phyloP scores from a whole-genome alignment of 2,797 vertebrate species.

The Acipenser oxyrinchus region DNA sequence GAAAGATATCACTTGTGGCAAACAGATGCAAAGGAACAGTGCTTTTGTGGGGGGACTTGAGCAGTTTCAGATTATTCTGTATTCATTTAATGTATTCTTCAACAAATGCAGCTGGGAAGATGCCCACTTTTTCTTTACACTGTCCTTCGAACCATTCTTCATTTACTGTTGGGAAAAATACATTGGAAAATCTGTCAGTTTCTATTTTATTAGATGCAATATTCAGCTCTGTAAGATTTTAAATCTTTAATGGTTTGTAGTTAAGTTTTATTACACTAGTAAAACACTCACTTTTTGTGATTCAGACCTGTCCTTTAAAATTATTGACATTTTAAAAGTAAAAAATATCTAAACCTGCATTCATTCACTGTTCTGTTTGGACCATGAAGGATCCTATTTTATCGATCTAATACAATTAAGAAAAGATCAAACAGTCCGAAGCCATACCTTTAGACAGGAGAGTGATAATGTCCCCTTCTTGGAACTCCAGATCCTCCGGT shows the following conservation, averaged over 20 bases:
- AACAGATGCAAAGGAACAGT: too few relatives aligned
- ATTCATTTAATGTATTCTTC: constrained; percentile 28
- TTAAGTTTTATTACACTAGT: too few relatives aligned
- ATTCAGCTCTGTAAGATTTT: background rate
- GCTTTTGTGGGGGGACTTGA: too few relatives aligned
- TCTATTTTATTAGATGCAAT: background rate
- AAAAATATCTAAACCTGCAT: too few relatives aligned
- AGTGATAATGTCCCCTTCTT: constrained; percentile 71
- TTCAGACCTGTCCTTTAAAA: too few relatives aligned
- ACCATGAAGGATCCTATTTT: too few relatives aligned
- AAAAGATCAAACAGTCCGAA: background rate
- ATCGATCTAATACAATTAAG: constrained; percentile 1
- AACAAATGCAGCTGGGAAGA: constrained; percentile 83
- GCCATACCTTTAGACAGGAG: constrained; percentile 69
- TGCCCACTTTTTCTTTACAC: constrained; percentile 75
- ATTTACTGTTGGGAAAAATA: constrained; percentile 65
- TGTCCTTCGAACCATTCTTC: constrained; percentile 87
- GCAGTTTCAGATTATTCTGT: background rate
- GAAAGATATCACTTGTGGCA: too few relatives aligned
- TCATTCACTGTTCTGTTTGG: too few relatives aligned
- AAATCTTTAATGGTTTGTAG: background rate
- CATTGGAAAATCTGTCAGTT: background rate
- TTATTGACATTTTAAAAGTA: too few relatives aligned
- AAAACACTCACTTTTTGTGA: too few relatives aligned
- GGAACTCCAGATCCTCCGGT: constrained; percentile 80